These are phyloP conservation scores for Cynopterus sphinx DNA, from an alignment of 2,797 vertebrate species.

Conservation along the genomic window DNA sequence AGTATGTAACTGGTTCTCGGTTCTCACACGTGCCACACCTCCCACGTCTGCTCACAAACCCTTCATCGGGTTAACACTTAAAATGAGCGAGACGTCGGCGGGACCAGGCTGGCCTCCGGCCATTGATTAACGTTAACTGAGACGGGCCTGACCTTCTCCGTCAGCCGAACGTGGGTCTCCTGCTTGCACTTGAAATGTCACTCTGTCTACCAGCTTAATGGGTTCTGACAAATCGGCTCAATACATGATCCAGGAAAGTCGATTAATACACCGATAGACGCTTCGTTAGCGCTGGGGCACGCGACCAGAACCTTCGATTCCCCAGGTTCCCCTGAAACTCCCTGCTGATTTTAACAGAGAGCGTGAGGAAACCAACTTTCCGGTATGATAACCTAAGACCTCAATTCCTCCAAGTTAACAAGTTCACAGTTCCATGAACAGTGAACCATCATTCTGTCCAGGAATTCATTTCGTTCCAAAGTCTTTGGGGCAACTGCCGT, in stretches of 20 bases:
- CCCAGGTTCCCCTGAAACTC: neutral
- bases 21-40: neutral
- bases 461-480: neutral
- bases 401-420: slow-evolving; percentile 16
- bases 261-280: slow-evolving; percentile 4
- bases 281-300: neutral
- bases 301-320: neutral
- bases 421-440: neutral
- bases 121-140: slow-evolving; percentile 48
- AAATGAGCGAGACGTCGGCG: neutral
- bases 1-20: neutral
- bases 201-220: slow-evolving; percentile 56
- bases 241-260: slow-evolving; percentile 51
- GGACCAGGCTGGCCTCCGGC: slow-evolving; percentile 25
- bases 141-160: slow-evolving; percentile 55
- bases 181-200: slow-evolving; percentile 51
- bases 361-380: neutral
- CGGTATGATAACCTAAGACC: neutral
- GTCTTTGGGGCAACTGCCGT: neutral
- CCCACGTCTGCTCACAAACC: neutral
- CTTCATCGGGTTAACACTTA: slow-evolving; percentile 55
- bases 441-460: neutral
- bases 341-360: slow-evolving; percentile 28
- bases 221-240: slow-evolving; percentile 63
- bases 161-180: neutral